Evolutionary conservation across 2,888 invertebrate species (phyloP), one percentile per base, ranked within the genome.

Genomic region (Bursaphelenchus okinawaensis): DNA sequence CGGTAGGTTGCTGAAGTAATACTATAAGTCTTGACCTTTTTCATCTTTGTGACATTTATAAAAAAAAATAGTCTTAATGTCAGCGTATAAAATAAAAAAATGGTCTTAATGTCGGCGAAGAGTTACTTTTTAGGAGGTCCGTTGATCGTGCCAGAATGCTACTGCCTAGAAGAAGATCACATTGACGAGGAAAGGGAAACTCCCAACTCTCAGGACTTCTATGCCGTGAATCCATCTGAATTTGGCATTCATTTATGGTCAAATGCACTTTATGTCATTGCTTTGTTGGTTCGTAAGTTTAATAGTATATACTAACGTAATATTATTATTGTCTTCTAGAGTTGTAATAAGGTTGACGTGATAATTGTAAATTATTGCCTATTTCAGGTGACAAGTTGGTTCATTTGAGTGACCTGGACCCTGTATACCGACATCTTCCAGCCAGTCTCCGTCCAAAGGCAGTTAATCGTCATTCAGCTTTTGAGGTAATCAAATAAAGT

Each of bases 381-480:
- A 52, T 60, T 74, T 50, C 63, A 80, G 77, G 69, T 23, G 75
- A 81, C 28, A 74, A 78, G 16, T 63, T 82, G 28, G 73, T 83
- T 20, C 78, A 93, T 83, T 90, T 93, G 31, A 93, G 92, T 81
- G 96, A 98, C 85, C 85, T 98, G 68, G 98, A 98, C 85, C 93
- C 94, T 0, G 91, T 96, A 73, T 87, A 94, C 56, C 88, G 96
- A 29, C 93, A 95, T 84, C 86, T 96, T 75, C 95, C 96, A 0
- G 94, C 94, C 0, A 93, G 93, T 83, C 94, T 93, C 83, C 87
- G 96, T 55, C 96, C 96, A 0, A 87, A 92, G 50, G 89, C 90
- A 79, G 92, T 90, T 59, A 92, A 92, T 54, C 87, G 95, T 69
- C 96, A 98, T 85, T 95, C 95, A 0, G 93, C 94, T 24, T 98